Evolutionary conservation across 1,140 invertebrate genomes (phyloP).

Genomic region (Belonocnema kinseyi): DNA sequence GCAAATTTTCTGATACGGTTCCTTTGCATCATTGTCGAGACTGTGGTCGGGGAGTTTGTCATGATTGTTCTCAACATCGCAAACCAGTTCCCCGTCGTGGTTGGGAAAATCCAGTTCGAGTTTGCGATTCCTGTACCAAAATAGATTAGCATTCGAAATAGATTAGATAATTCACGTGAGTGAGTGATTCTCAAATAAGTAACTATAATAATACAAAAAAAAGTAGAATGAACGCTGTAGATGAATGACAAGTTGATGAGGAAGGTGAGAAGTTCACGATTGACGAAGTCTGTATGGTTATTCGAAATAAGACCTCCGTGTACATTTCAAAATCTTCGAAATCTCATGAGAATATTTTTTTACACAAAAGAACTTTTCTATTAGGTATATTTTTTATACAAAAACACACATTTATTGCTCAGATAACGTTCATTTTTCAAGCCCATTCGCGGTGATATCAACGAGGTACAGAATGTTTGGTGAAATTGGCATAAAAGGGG

Average conservation of each 20-base stretch:
- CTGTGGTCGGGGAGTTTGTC: constrained; percentile 84
- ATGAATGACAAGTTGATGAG: background rate
- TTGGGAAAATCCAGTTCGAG: constrained; percentile 82
- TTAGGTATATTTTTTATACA: constrained; percentile 22
- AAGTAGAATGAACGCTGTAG: background rate
- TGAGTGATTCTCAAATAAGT: background rate
- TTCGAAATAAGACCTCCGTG: background rate
- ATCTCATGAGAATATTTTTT: constrained; percentile 25
- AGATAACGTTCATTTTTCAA: no score
- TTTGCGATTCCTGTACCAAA: constrained; percentile 81
- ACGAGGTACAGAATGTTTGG: background rate
- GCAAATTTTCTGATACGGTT: constrained; percentile 60
- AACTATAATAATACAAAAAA: background rate
- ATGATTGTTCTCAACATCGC: constrained; percentile 79
- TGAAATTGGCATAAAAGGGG: background rate
- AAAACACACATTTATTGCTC: background rate
- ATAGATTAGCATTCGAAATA: constrained; percentile 59
- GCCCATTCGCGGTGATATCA: background rate
- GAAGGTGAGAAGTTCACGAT: background rate
- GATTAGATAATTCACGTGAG: background rate
- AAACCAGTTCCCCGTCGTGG: constrained; percentile 82
- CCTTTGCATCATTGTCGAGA: constrained; percentile 86
- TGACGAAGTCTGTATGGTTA: no score
- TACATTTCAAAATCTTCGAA: background rate
- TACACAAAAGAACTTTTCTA: constrained; percentile 1